Percentiles rank a stretch among this genome's conserved stretches.
Conservation (phyloP, 37 sponge, comb jelly and placozoan species). For the Eunapius fragilis region DNA sequence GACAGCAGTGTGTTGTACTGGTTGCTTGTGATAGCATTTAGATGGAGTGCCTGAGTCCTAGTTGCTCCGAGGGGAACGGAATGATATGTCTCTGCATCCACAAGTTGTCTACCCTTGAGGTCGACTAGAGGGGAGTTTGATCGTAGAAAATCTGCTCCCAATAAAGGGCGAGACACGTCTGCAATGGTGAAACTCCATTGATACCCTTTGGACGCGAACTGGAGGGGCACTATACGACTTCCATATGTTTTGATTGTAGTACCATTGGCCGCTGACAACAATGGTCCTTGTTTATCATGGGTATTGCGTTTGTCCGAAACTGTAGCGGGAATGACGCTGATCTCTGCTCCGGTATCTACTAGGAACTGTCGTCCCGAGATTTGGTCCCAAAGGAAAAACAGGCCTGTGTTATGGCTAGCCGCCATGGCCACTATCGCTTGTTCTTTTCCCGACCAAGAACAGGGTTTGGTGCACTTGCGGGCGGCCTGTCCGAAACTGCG, state of each 20-base stretch:
- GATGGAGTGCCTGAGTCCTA: slow-evolving; percentile 6
- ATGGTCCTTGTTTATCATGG: neutral
- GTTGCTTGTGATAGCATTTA: slow-evolving; percentile 5
- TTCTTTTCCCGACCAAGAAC: slow-evolving; percentile 5
- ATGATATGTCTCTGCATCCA: slow-evolving; percentile 17
- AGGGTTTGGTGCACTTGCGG: slow-evolving; percentile 8
- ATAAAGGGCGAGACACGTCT: slow-evolving; percentile 24
- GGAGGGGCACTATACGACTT: slow-evolving; percentile 5
- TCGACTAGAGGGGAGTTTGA: slow-evolving; percentile 30
- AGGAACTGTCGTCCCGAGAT: slow-evolving; percentile 22
- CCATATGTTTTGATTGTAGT: slow-evolving; percentile 11
- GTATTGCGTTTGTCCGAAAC: slow-evolving; percentile 4
- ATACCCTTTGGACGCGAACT: no score
- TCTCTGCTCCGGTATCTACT: slow-evolving; percentile 27
- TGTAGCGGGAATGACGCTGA: slow-evolving; percentile 26
- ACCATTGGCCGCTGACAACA: slow-evolving; percentile 24
- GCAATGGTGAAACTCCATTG: slow-evolving; percentile 22
- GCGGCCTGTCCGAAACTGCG: slow-evolving; percentile 3
- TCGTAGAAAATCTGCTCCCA: slow-evolving; percentile 37
- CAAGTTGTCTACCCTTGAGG: slow-evolving; percentile 4
- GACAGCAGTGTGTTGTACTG: slow-evolving; percentile 18
- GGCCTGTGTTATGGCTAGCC: neutral
- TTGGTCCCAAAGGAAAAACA: neutral
- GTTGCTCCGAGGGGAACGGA: slow-evolving; percentile 7
- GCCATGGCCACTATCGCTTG: neutral